Conservation (phyloP, 2,888 invertebrate genomes). For the Syrista parreyssii region DNA sequence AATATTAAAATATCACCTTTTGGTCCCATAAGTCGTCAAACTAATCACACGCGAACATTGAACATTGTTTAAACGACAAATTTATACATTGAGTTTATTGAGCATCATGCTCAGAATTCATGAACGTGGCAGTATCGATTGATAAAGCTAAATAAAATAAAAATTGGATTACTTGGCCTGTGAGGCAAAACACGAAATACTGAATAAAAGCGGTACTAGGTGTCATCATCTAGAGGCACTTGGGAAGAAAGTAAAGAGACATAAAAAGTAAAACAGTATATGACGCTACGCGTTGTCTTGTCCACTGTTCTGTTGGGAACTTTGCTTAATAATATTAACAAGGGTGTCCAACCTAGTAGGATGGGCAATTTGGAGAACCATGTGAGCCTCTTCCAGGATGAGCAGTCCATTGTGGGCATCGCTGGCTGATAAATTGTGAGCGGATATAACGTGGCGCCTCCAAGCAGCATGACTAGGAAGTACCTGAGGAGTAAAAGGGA, state of each 20-base stretch:
- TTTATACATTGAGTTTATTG: background rate
- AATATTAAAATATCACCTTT: background rate
- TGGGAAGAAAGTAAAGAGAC: background rate
- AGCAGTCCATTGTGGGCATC: conserved; percentile 73
- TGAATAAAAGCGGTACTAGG: background rate
- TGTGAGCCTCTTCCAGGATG: conserved; percentile 74
- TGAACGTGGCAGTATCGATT: background rate
- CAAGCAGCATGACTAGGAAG: conserved; percentile 71
- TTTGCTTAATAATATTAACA: conserved; percentile 53
- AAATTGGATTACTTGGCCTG: too few relatives aligned
- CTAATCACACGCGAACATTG: background rate
- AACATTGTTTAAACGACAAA: background rate
- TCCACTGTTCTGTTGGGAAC: conserved; percentile 39
- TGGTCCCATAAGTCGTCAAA: background rate
- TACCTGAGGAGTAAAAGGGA: conserved; percentile 41
- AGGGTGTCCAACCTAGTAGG: conserved; percentile 50
- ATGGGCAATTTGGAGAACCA: conserved; percentile 66
- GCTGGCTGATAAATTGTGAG: conserved; percentile 70
- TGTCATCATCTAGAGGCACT: background rate
- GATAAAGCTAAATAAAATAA: background rate
- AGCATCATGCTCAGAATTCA: background rate
- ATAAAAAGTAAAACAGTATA: background rate
- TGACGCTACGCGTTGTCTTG: conserved; percentile 4
- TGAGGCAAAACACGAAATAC: too few relatives aligned
- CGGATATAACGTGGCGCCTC: conserved; percentile 71